These are phyloP conservation scores for Argyrosomus japonicus DNA, from an alignment of 2,113 vertebrate species.

Conservation along the genomic window DNA sequence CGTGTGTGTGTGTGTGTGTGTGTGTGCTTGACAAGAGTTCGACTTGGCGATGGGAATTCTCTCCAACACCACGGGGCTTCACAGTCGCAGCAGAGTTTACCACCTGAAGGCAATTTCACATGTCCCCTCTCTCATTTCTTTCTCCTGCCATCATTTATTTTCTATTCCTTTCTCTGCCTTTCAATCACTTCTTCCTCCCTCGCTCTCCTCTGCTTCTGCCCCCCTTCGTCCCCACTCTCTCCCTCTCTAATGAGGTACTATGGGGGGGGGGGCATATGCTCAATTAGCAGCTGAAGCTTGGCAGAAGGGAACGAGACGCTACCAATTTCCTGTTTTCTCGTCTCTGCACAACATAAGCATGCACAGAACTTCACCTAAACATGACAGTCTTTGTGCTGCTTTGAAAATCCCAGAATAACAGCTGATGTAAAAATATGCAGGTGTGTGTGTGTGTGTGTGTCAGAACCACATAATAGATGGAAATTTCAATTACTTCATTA, in stretches of 20 bases:
- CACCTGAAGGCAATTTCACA: constrained; percentile 42
- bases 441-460: not conserved
- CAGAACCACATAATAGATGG: not conserved
- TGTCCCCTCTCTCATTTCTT: constrained; percentile 3
- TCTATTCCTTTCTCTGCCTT: constrained; percentile 11
- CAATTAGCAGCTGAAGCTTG: constrained; percentile 58
- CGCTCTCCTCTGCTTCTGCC: not conserved
- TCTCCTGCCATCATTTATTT: constrained; percentile 3
- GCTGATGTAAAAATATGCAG: constrained; percentile 10
- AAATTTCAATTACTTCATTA: not conserved
- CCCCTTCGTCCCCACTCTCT: not conserved
- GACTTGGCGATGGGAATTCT: constrained; percentile 23
- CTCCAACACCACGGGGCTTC: not conserved
- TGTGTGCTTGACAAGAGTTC: constrained; percentile 5
- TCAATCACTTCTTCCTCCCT: not conserved
- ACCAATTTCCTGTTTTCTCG: constrained; percentile 62
- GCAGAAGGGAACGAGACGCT: constrained; percentile 51
- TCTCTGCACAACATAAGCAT: constrained; percentile 24
- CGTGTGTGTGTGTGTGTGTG: constrained; percentile 3
- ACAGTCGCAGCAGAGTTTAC: constrained; percentile 21
- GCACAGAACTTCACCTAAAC: constrained; percentile 25
- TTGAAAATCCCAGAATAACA: not conserved
- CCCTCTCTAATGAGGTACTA: constrained; percentile 58
- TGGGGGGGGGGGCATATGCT: constrained; percentile 60
- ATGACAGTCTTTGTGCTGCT: not conserved